Base-by-base conservation (phyloP, 2,888 invertebrate species). In the Drosophila austrosaltans region DNA sequence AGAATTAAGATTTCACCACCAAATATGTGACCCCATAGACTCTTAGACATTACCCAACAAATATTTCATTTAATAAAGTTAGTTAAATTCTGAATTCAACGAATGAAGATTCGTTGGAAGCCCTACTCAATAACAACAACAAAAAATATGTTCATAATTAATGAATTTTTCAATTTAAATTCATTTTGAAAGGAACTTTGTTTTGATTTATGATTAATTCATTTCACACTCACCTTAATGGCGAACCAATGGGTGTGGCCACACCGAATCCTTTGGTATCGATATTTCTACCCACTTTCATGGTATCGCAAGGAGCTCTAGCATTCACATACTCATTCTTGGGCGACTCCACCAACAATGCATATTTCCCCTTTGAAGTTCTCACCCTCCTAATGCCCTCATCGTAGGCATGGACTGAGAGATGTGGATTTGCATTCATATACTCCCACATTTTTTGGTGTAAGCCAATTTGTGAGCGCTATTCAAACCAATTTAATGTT, bases 361-460 rank as follows among this genome's bases (percentile, higher is more conserved):
- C 96, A 90, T 95, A 96, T 92, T 97, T 97, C 70, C 97, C 97
- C 93, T 95, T 96, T 76, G 95, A 96, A 76, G 94, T 94, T 69
- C 96, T 93, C 10, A 97, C 97, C 78, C 95, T 93, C 61, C 94
- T 93, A 66, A 98, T 96, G 4, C 97, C 97, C 89, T 97, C 97
- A 80, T 95, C 95, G 90, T 97, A 97, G 1, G 95, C 95, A 75
- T 94, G 93, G 3, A 97, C 97, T 89, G 97, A 96, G 0, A 97
- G 96, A 83, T 96, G 96, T 80, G 96, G 95, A 79, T 96, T 94
- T n/a, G 97, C 95, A 87, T 95, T 96, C 98, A 98, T 98, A 91
- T 96, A 98, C 88, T 97, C 96, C 97, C 97, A 98, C 98, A 98
- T 98, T 91, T 96, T 95, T 89, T 95, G 95, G 93, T 97, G 98